A percentile compares a stretch with the other conserved stretches of the same genome.
These are phyloP conservation scores for Copidosoma aretas DNA, from an alignment of 2,888 invertebrate genomes.

Conservation along the genomic window DNA sequence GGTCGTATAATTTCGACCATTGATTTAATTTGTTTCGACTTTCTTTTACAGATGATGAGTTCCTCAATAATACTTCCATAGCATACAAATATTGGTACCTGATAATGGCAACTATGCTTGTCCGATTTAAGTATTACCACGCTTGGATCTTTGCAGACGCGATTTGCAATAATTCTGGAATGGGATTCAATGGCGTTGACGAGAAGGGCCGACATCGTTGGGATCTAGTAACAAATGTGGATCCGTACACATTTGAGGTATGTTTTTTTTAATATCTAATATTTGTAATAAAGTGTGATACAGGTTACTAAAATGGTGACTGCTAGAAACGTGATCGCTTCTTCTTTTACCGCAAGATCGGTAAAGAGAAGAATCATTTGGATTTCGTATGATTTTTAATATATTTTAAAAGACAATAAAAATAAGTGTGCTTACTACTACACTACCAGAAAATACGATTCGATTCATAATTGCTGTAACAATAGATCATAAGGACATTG, in stretches of 20 bases:
- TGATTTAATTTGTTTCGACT: slow-evolving; percentile 21
- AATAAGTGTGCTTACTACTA: no score
- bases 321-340: no score
- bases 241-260: slow-evolving; percentile 88
- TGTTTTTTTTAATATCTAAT: neutral
- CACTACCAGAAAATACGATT: no score
- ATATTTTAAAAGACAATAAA: no score
- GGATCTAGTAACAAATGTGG: slow-evolving; percentile 93
- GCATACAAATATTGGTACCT: slow-evolving; percentile 78
- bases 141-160: slow-evolving; percentile 97
- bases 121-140: slow-evolving; percentile 93
- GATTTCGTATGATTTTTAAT: no score
- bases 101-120: slow-evolving; percentile 76
- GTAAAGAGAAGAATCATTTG: no score
- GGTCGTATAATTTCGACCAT: no score
- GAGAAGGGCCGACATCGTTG: slow-evolving; percentile 79
- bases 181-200: slow-evolving; percentile 86
- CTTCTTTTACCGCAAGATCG: no score
- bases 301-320: no score
- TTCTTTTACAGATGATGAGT: slow-evolving; percentile 68
- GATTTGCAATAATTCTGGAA: slow-evolving; percentile 92
- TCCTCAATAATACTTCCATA: slow-evolving; percentile 68
- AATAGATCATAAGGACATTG: no score
- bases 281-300: no score
- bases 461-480: no score